Conservation (phyloP, 2,113 vertebrate genomes). For the Brienomyrus brachyistius region DNA sequence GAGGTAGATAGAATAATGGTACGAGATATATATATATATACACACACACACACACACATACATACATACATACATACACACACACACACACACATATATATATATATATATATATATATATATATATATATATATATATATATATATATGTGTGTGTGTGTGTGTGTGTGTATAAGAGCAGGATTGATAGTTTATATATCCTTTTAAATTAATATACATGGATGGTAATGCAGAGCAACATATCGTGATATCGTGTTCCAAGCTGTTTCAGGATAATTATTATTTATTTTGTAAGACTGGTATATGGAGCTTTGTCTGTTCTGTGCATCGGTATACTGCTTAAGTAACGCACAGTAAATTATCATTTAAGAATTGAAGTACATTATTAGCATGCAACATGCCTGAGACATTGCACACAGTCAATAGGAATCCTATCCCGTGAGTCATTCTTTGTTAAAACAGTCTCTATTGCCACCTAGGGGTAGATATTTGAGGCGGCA, state of each 20-base stretch:
- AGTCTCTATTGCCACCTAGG: constrained; percentile 63
- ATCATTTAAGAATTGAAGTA: neutral
- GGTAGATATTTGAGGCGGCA: constrained; percentile 39
- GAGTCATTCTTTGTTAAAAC: constrained; percentile 23
- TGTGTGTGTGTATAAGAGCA: neutral
- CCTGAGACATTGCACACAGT: neutral
- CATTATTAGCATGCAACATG: neutral
- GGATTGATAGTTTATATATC: neutral
- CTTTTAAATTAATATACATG: neutral
- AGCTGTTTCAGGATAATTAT: neutral
- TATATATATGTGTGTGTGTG: no score
- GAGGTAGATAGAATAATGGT: neutral
- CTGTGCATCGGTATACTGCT: neutral
- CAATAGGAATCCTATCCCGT: neutral
- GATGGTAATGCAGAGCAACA: neutral
- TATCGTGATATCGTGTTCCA: no score
- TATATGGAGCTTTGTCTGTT: neutral
- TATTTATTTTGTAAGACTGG: neutral
- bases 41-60: no score
- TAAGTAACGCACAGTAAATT: neutral
- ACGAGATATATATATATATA: neutral
- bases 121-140: no score
- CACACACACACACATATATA: no score
- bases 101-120: no score
- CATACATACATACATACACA: no score